phyloP scores from a whole-genome alignment of 1,140 invertebrate species.

The Heliconius hewitsoni region DNA sequence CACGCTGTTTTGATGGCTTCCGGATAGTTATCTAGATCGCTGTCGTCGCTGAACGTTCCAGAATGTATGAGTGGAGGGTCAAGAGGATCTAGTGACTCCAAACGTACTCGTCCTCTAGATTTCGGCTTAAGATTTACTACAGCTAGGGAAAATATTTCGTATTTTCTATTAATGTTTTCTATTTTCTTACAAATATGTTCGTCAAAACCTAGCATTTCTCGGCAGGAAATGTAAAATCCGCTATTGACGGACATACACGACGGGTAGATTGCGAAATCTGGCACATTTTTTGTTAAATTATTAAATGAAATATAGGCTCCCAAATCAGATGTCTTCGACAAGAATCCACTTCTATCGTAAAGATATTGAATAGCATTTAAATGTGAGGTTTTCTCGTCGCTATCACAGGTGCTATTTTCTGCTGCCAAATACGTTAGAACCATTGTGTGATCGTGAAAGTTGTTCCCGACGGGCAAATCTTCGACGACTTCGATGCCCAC shows the following conservation, averaged over 20 bases:
- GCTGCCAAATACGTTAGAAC: conserved; percentile 77
- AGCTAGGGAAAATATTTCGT: conserved; percentile 52
- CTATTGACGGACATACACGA: conserved; percentile 47
- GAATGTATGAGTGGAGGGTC: conserved; percentile 86
- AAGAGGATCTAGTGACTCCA: conserved; percentile 83
- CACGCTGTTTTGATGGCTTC: conserved; percentile 47
- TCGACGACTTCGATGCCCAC: conserved; percentile 77
- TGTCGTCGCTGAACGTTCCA: conserved; percentile 83
- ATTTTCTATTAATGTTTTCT: conserved; percentile 43
- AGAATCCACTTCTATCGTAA: conserved; percentile 52
- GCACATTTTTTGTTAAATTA: conserved; percentile 40
- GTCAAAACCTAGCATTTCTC: conserved; percentile 52
- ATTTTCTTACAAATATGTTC: conserved; percentile 52
- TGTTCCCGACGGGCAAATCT: conserved; percentile 87
- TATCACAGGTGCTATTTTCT: conserved; percentile 57
- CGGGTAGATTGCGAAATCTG: conserved; percentile 67
- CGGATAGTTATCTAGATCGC: conserved; percentile 75
- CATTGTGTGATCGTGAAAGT: conserved; percentile 88
- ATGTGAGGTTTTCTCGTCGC: conserved; percentile 34
- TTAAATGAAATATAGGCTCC: conserved; percentile 56
- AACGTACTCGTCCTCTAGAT: conserved; percentile 73
- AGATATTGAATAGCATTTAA: conserved; percentile 61
- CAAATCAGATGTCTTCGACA: conserved; percentile 51
- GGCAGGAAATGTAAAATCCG: conserved; percentile 45
- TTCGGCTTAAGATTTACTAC: conserved; percentile 69